Base-by-base conservation (phyloP, 2,888 invertebrate species). In the Phaedon cochleariae region DNA sequence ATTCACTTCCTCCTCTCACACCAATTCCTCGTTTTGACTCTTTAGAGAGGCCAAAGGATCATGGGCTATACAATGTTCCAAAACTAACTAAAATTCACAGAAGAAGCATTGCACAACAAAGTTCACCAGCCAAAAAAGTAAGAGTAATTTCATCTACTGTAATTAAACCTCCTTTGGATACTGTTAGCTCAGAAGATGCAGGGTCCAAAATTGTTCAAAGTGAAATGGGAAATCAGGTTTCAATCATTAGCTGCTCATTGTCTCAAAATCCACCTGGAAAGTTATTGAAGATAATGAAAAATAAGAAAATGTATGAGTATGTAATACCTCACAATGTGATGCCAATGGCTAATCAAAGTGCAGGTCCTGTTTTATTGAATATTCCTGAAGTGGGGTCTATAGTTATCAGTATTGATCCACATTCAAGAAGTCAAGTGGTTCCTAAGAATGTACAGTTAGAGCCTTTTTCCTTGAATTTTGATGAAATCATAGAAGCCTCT, bases 291-390 rank as follows among this genome's bases (percentile, higher is more conserved):
- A 63, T 71, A 5, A 68, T 59, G 45, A 65, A 71, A 45, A 67
- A 68, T 41, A 62, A 67, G 17, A 68, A 63, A 22, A 34, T 63
- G 12, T 67, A 66, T 41, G 65, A 68, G 58, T 62, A 72, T 18
- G 57, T 71, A 0, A 71, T 73, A 41, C 73, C 73, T 2, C 62
- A 69, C n/a, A 72, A 74, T 63, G 70, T 73, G 9, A 64, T 72
- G 49, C 70, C 69, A 9, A 20, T 63, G 17, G 46, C 67, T 10
- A 62, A 59, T 37, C 59, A 68, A 18, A 17, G 60, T 4, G 51
- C 61, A 10, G 69, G 72, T 5, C 69, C 71, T n/a, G 65, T 74
- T 1, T 46, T 68, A 7, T 59, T 73, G 7, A 72, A 70, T 53
- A 65, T 74, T 52, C 73, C 74, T 21, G 73, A 69, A 53, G 62